These are phyloP conservation scores for Gnatocerus cornutus DNA, from an alignment of 2,888 invertebrate genomes.

Conservation along the genomic window DNA sequence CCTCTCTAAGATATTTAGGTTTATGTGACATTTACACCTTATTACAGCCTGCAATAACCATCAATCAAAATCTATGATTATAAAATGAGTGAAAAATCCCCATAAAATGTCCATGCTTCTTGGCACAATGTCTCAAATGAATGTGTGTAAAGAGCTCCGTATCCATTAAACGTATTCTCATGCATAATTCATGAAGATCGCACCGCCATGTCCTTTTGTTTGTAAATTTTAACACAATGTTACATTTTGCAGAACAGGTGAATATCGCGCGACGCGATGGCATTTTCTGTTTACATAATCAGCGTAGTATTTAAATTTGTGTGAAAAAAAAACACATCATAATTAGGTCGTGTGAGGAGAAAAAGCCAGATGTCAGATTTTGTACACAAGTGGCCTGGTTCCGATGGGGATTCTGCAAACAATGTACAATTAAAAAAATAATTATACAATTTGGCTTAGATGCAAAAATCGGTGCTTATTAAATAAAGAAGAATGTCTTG, in stretches of 20 bases:
- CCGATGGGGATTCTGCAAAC: background rate
- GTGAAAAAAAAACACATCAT: slow-evolving; percentile 14
- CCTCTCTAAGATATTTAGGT: slow-evolving; percentile 31
- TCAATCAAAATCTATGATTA: slow-evolving; percentile 42
- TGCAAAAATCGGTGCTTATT: slow-evolving; percentile 2
- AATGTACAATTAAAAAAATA: slow-evolving; percentile 34
- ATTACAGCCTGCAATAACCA: slow-evolving; percentile 41
- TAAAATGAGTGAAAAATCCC: slow-evolving; percentile 38
- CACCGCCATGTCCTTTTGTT: slow-evolving; percentile 49
- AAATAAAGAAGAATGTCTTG: slow-evolving; percentile 3
- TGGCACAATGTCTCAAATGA: slow-evolving; percentile 37
- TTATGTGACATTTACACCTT: slow-evolving; percentile 44
- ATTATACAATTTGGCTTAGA: background rate
- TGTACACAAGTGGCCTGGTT: slow-evolving; percentile 1
- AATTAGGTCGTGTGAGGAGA: slow-evolving; percentile 20
- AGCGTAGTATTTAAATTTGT: slow-evolving; percentile 25
- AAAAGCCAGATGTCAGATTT: slow-evolving; percentile 1
- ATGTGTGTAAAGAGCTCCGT: slow-evolving; percentile 39
- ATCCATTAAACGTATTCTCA: slow-evolving; percentile 35
- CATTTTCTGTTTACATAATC: slow-evolving; percentile 40
- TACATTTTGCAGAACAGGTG: slow-evolving; percentile 51
- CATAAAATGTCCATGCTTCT: slow-evolving; percentile 40
- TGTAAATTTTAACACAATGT: slow-evolving; percentile 52
- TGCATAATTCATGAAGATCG: slow-evolving; percentile 50
- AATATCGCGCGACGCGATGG: slow-evolving; percentile 36